Evolutionary conservation across 2,797 vertebrate genomes (phyloP), one percentile per base, ranked within the genome.

Genomic region (Typhlichthys eigenmanni): DNA sequence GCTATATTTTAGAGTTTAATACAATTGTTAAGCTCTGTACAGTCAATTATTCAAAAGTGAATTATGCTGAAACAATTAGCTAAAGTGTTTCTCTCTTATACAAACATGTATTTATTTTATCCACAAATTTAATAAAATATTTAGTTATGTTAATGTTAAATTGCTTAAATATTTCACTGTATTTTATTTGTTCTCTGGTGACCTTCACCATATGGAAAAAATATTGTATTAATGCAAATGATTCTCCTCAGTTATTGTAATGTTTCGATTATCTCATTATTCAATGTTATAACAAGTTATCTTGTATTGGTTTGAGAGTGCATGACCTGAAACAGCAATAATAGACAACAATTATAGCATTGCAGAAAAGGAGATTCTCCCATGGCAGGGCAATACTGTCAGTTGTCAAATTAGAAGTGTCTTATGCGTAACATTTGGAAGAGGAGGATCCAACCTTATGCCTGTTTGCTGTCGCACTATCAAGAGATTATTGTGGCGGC

Each of bases 31-130:
- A 70, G 71, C 75, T 75, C 66, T 74, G 72, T 66, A 80, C 66
- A 81, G 73, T 58, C 62, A 84, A 72, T 58, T 43, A 72, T 50
- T 78, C 74, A 47, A 4, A 38, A 84, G 65, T 74, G 68, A 75
- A 84, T 66, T 65, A 66, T 48, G 48, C 58, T 62, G 17, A 62
- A 72, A 55, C 74, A 60, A 67, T 14, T 55, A 62, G 32, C 59
- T 43, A 29, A 75, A 68, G 14, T 7, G 13, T 51, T 38, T 51
- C 63, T 78, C 74, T 57, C 56, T 60, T 13, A n/a, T 0, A 55
- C 6, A 49, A 17, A 34, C 57, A 72, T 54, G 56, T 59, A 64
- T 17, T 32, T 46, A 67, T 56, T 71, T 19, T 58, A 55, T 62
- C 38, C 61, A 29, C 8, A 2, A 67, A 51, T 29, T 16, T 32